These are phyloP conservation scores for Thecocarcelia acutangulata DNA, from an alignment of 2,888 invertebrate species.

Conservation along the genomic window DNA sequence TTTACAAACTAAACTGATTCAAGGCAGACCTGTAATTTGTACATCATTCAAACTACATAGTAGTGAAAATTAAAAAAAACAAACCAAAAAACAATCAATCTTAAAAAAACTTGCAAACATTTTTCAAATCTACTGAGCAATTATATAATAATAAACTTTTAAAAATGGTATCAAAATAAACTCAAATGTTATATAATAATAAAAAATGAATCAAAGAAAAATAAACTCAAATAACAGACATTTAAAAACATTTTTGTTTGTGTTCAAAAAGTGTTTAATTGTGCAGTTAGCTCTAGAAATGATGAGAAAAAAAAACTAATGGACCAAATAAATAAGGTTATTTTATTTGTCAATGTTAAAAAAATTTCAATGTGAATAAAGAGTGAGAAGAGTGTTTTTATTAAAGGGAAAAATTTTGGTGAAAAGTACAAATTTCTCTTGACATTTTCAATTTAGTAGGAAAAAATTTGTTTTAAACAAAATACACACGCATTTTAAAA, in stretches of 20 bases:
- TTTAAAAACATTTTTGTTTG: constrained; percentile 11
- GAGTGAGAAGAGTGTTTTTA: constrained; percentile 61
- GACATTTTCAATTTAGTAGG: constrained; percentile 10
- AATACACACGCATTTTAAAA: constrained; percentile 45
- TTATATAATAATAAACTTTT: background rate
- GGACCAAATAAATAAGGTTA: background rate
- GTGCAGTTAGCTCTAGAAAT: constrained; percentile 34
- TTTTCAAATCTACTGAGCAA: constrained; percentile 2
- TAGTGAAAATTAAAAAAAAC: too few species aligned
- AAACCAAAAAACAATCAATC: too few species aligned
- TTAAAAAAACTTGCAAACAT: too few species aligned
- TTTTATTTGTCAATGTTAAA: background rate
- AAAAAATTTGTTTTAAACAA: constrained; percentile 38
- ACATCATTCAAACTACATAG: too few species aligned
- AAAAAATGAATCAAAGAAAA: background rate
- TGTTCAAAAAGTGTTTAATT: constrained; percentile 17
- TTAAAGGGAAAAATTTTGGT: constrained; percentile 55
- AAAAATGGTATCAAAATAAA: background rate
- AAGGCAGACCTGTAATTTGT: too few species aligned
- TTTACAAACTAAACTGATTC: too few species aligned
- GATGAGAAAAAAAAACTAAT: constrained; percentile 17
- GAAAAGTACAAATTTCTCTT: constrained; percentile 29
- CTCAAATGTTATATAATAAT: background rate
- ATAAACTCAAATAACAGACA: background rate
- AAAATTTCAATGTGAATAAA: constrained; percentile 40